Evolutionary conservation across 2,113 vertebrate genomes (phyloP), one percentile per base, ranked within the genome.

Genomic region (Gnathochromis pfefferi): DNA sequence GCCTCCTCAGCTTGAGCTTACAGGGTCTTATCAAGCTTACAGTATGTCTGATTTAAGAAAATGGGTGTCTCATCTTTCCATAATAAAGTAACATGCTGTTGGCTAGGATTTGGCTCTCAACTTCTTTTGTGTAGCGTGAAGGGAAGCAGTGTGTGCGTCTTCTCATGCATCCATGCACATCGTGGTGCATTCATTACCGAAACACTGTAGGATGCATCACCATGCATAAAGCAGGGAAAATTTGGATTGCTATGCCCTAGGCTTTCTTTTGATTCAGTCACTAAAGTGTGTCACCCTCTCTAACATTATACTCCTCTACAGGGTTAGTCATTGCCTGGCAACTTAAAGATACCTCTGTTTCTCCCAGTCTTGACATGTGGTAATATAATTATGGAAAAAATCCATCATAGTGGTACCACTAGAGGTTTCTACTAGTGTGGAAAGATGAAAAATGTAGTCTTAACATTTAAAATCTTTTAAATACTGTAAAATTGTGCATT

Each of bases 161-260:
- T 58, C 83, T 92, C 81, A 90, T 90, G 94, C 92, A 91, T 91
- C 87, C 88, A 86, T 90, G 91, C 90, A 85, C 91, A 93, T 91
- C 87, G 55, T 81, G 91, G 84, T 80, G 81, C 86, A 91, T 93
- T 91, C 86, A 91, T 95, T 94, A 94, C 88, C 92, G 83, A 94
- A 94, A 93, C 89, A 92, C 93, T 93, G 88, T 92, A 88, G 75
- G 63, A 87, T 86, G 85, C 85, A 92, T 88, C 83, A 86, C 60
- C 87, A 88, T 90, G 87, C 93, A 84, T 49, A 70, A 63, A 92
- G 83, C 82, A 89, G 80, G 85, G 83, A 13, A 84, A 86, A 93
- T 92, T 86, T 70, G 38, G 87, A 85, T 85, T 85, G 60, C 87
- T 38, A 13, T n/a, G 89, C 94, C 91, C 21, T 14, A 55, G 89